Evolutionary conservation across 2,113 vertebrate genomes (phyloP).

Genomic region (Typhlomys cinereus): DNA sequence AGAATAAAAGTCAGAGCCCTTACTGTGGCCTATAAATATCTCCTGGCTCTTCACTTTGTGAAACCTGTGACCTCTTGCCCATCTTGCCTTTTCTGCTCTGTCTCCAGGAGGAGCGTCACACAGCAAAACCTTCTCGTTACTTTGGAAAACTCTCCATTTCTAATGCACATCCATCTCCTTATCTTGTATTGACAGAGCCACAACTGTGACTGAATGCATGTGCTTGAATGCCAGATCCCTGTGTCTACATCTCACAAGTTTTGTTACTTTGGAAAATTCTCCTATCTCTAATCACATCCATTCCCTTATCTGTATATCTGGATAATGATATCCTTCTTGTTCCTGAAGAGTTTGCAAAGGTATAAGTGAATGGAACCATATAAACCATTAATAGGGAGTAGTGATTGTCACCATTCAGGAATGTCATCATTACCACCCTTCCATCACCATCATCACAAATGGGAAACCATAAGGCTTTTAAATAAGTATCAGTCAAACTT

Average conservation of each 20-base stretch:
- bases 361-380: neutral
- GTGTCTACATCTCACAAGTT: neutral
- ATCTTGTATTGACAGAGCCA: no score
- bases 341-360: neutral
- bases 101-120: neutral
- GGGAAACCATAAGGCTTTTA: no score
- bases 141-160: no score
- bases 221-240: neutral
- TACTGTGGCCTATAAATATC: neutral
- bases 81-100: neutral
- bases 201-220: neutral
- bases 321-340: neutral
- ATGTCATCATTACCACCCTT: neutral
- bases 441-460: rapidly evolving
- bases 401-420: neutral
- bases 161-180: no score
- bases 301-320: neutral
- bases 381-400: neutral
- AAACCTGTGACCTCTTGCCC: neutral
- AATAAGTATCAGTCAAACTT: no score
- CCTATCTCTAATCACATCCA: neutral
- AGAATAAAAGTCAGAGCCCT: no score
- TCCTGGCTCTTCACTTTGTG: neutral
- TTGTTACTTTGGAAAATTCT: neutral
- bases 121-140: neutral